Conservation (phyloP, 2,888 invertebrate species). For the Thalpophila matura region DNA sequence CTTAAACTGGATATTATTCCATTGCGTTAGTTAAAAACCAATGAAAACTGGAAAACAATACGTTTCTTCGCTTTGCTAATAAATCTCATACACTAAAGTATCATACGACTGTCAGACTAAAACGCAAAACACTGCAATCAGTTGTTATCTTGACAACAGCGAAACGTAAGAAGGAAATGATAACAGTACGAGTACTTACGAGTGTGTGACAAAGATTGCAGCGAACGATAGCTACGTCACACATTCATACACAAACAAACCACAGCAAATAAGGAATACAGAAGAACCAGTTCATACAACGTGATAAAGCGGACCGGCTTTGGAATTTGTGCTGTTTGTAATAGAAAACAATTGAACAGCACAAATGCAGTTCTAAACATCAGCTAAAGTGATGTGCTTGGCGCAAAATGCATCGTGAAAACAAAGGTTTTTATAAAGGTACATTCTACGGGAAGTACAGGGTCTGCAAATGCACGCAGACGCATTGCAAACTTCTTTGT, state of each 20-base stretch:
- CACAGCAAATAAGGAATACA: not conserved
- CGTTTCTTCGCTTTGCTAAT: not conserved
- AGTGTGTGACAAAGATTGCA: conserved; percentile 15
- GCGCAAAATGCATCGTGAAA: no score
- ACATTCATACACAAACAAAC: conserved; percentile 10
- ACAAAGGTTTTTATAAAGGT: no score
- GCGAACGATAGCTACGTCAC: conserved; percentile 26
- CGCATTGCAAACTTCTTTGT: no score
- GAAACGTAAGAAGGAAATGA: conserved; percentile 29
- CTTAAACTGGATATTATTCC: not conserved
- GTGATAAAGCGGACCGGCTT: no score
- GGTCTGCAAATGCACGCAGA: no score
- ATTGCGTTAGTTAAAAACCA: not conserved
- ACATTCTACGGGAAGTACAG: no score
- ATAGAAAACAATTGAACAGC: not conserved
- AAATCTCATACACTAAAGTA: not conserved
- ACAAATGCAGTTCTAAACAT: no score
- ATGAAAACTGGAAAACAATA: not conserved
- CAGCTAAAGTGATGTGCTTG: not conserved
- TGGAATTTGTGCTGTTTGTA: not conserved
- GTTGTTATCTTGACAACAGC: conserved; percentile 11
- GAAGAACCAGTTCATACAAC: conserved; percentile 3
- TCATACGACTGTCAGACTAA: not conserved
- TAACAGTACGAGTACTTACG: conserved; percentile 23
- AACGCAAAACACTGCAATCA: conserved; percentile 18